Evolutionary conservation across 2,888 invertebrate species (phyloP).

Genomic region (Plemyria rubiginata): DNA sequence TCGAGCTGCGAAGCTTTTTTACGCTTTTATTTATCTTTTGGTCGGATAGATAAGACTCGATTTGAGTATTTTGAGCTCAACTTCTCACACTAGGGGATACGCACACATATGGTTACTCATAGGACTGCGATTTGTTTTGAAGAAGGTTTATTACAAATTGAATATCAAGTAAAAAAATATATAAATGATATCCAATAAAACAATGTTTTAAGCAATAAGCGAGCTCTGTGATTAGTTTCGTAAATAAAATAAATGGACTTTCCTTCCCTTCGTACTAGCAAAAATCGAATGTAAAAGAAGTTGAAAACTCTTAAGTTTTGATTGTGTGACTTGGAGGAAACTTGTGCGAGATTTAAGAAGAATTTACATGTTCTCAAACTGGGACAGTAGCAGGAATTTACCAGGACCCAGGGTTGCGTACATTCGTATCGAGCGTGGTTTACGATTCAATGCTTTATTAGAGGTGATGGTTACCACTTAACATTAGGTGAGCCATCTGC

Average conservation of each 20-base stretch:
- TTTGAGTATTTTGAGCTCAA: conserved; percentile 11
- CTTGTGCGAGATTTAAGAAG: conserved; percentile 11
- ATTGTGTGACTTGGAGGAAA: conserved; percentile 31
- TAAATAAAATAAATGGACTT: background rate
- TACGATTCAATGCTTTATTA: too few relatives aligned
- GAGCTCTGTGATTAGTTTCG: too few relatives aligned
- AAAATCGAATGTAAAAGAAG: conserved; percentile 12
- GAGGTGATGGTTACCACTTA: too few relatives aligned
- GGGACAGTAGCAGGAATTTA: conserved; percentile 13
- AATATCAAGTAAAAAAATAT: too few relatives aligned
- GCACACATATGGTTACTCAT: conserved; percentile 3
- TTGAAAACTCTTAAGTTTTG: conserved; percentile 26
- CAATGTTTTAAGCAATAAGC: too few relatives aligned
- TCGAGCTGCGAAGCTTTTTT: conserved; percentile 33
- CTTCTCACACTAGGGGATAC: conserved; percentile 12
- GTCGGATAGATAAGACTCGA: conserved; percentile 16
- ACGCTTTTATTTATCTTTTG: conserved; percentile 30
- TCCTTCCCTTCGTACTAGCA: conserved; percentile 2
- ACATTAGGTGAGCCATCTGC: too few relatives aligned
- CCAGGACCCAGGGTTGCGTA: too few relatives aligned
- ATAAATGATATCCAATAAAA: too few relatives aligned
- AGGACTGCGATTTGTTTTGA: background rate
- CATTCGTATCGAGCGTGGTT: too few relatives aligned
- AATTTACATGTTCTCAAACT: conserved; percentile 34
- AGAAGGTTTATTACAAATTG: background rate